Base-by-base conservation (phyloP, 2,113 vertebrate species). In the Rana temporaria region DNA sequence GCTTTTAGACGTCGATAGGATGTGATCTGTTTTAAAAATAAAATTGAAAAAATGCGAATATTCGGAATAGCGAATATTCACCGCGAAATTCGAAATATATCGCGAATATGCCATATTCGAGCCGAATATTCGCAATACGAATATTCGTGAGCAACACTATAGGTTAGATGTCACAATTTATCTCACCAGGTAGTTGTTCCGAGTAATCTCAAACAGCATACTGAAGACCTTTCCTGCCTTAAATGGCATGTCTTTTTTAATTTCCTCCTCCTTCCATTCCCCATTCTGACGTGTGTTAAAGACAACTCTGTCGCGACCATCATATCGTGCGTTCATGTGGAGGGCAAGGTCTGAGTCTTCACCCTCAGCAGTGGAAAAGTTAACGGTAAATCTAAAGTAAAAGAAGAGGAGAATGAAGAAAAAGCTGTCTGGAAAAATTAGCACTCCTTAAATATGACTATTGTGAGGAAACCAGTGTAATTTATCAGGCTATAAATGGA, bases 171-270 rank as follows among this genome's bases (percentile, higher is more conserved):
- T 20, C 4, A 20, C 14, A 56, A 56, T 62, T 52, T 26, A 19
- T 75, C 80, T 66, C 60, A 83, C 81, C 81, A 60, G 72, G 57
- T 60, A 83, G 55, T 83, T 83, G 64, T 68, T 68, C 2, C 12
- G 19, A 11, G 75, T 79, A 7, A 84, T 17, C 26, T 74, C 68
- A 12, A 38, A 65, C 60, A 57, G 8, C 9, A 79, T 42, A 53
- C 79, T 56, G 73, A 85, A 84, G 30, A 53, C 48, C 17, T 84
- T 74, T 14, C 84, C 84, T 1, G 53, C 17, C 6, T 80, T 79
- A 7, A 84, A 84, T 7, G 84, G 84, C 84, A 84, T 67, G 0
- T 79, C 69, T 18, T 14, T 5, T 52, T 72, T 84, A 57, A 77
- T 70, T 20, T 79, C 77, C 62, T 84, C 84, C 0, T 57, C 14